Evolutionary conservation across 2,113 vertebrate species (phyloP), one percentile per base, ranked within the genome.

Genomic region (Scartelaos histophorus): DNA sequence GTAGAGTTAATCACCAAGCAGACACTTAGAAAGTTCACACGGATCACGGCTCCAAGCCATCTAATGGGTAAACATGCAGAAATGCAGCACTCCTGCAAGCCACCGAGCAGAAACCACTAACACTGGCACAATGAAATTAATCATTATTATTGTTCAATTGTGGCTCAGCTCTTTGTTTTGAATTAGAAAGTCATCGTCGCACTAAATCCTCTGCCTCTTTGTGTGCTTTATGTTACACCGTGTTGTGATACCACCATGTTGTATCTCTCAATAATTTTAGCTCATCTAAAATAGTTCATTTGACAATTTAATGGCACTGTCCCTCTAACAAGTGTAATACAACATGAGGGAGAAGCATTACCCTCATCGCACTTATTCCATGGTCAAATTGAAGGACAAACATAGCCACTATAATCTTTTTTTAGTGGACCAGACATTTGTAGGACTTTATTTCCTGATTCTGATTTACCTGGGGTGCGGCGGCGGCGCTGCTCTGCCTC

Each of bases 1-100:
- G 93, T 91, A 88, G 93, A 92, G 94, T 95, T 94, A 95, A 95
- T 94, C 92, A 92, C 93, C 91, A 88, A 75, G 85, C 93, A 92
- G 92, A 92, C 80, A 90, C 76, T 89, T 88, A 89, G 82, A 81
- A 92, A 93, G 86, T 93, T 90, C 92, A 93, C 92, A 94, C 90
- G 91, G 89, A 94, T 95, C 87, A 92, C 85, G 87, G 91, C 80
- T 83, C 91, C 87, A 84, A 91, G 91, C 93, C 87, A 74, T 89
- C 90, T 82, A 87, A 81, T 84, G 90, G 90, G 92, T 92, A 91
- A 91, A 91, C 82, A 92, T 82, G 82, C 78, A 79, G 78, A 82
- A 83, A 90, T 38, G 58, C 73, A 78, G 74, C 78, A 61, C 75
- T 66, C 47, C 60, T 69, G 64, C 67, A 86, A 83, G 74, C 74